Evolutionary conservation across 2,888 invertebrate species (phyloP).

Genomic region (Lasioglossum malachurum): DNA sequence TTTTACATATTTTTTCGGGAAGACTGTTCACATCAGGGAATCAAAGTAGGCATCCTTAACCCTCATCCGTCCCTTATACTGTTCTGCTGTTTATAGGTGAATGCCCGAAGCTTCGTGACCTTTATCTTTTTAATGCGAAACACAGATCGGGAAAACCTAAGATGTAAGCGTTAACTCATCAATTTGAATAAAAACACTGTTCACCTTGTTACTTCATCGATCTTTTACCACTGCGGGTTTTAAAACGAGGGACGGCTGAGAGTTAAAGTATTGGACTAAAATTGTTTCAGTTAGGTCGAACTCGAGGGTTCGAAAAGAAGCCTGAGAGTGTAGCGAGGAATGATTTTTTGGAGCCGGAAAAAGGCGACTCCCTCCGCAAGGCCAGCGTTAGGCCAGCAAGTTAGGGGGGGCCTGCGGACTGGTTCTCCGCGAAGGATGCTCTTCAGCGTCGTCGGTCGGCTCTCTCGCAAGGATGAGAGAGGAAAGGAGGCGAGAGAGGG

Average conservation of each 20-base stretch:
- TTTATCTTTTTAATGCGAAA: too few species aligned
- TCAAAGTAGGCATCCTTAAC: too few species aligned
- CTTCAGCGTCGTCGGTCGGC: slow-evolving; percentile 65
- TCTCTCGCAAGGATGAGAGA: slow-evolving; percentile 3
- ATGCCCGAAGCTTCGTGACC: too few species aligned
- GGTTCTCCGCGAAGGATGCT: slow-evolving; percentile 79
- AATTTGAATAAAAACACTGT: too few species aligned
- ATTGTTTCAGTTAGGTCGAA: not conserved
- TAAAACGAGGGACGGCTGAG: too few species aligned
- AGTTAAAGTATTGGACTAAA: too few species aligned
- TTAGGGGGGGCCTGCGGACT: slow-evolving; percentile 68
- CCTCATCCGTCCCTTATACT: too few species aligned
- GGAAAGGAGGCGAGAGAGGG: slow-evolving; percentile 37
- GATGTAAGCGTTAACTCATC: too few species aligned
- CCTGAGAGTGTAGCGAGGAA: not conserved
- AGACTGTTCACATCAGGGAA: not conserved
- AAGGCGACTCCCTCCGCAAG: not conserved
- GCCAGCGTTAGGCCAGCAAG: not conserved
- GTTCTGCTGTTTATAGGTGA: too few species aligned
- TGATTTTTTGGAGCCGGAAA: not conserved
- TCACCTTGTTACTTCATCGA: too few species aligned
- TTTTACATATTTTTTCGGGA: not conserved
- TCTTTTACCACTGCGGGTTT: too few species aligned
- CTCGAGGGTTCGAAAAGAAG: not conserved
- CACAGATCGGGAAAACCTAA: too few species aligned